Base-by-base conservation (phyloP, 2,888 invertebrate species). In the Scaptomyza parva region DNA sequence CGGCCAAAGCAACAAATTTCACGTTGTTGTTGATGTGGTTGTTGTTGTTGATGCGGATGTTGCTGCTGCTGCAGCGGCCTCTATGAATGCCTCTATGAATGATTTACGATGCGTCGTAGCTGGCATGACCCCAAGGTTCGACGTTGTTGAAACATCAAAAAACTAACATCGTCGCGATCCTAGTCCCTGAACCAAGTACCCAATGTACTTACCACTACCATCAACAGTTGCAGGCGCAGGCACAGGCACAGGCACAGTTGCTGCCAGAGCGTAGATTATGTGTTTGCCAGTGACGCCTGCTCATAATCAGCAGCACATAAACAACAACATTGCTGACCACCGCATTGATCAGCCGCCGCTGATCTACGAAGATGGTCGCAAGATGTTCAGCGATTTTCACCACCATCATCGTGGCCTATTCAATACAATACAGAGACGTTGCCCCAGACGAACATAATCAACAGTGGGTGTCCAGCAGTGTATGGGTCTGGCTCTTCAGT, bases 31-130 rank as follows among this genome's bases (percentile, higher is more conserved):
- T 58, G 59, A 55, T 70, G 53, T 51, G 52, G 54, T 52, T 55
- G 53, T 51, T 54, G 54, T 52, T 55, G 41, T 28, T 41, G 64
- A 18, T 30, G 52, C 45, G 12, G 20, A 41, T 18, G 47, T 7
- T 60, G 63, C 53, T 41, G 47, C 40, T 52, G 65, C 62, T 43
- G 70, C 40, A 40, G 44, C 45, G 35, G 45, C 57, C 68, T 75
- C n/a, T n/a, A n/a, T n/a, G n/a, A n/a, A n/a, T n/a, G 76, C 78
- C 78, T 86, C 83, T 82, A 86, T 87, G 85, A 89, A 87, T 89
- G 89, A 89, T 89, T 89, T 89, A 89, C 88, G 89, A 89, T 89
- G 89, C 89, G 88, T 89, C 87, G 66, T 78, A 65, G 77, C 68
- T 44, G 71, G 77, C 69, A 43, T 85, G 84, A 85, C 84, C 84